Evolutionary conservation across 2,113 vertebrate genomes (phyloP).

Genomic region (Tragelaphus imberbis): DNA sequence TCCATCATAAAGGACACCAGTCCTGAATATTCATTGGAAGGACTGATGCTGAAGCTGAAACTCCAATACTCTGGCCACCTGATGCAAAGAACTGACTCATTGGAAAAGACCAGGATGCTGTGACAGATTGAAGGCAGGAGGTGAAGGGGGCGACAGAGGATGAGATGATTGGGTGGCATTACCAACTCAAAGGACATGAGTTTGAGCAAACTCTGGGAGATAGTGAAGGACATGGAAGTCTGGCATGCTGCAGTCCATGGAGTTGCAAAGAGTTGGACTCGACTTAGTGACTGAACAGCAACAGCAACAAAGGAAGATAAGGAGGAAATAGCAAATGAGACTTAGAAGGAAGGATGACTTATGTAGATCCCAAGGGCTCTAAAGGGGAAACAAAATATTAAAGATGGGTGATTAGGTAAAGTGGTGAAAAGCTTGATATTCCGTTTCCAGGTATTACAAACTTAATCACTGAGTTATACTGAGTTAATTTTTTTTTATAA

Average conservation of each 20-base stretch:
- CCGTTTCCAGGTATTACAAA: not conserved
- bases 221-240: not conserved
- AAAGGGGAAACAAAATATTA: not conserved
- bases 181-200: not conserved
- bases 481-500: not conserved
- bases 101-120: not conserved
- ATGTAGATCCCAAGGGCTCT: not conserved
- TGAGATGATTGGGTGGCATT: not conserved
- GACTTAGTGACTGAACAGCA: not conserved
- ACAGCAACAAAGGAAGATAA: not conserved
- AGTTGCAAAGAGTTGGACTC: not conserved
- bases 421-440: not conserved
- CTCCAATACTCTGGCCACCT: not conserved
- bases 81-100: not conserved
- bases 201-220: not conserved
- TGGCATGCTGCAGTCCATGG: not conserved
- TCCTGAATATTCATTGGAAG: not conserved
- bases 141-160: not conserved
- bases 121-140: not conserved
- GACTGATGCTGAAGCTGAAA: not conserved
- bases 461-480: not conserved
- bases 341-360: not conserved
- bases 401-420: not conserved
- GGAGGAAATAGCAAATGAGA: not conserved
- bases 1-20: not conserved